phyloP scores from a whole-genome alignment of 2,113 vertebrate genomes.

The Charina bottae region DNA sequence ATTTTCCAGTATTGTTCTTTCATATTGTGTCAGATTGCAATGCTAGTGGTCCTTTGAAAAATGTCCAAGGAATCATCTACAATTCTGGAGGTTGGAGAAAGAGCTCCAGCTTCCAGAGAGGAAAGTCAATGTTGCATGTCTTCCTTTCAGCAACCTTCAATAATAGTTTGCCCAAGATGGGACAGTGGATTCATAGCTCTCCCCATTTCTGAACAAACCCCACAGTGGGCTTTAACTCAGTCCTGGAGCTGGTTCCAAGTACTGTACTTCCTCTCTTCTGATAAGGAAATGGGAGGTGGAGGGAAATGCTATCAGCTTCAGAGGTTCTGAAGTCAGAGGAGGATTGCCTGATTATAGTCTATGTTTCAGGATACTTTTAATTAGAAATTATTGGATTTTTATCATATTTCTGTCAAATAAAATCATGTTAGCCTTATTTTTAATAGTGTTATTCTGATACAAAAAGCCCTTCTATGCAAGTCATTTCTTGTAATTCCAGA shows the following conservation, averaged over 20 bases:
- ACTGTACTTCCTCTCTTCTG: background rate
- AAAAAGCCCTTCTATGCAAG: background rate
- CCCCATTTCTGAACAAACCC: background rate
- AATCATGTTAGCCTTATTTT: background rate
- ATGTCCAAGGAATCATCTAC: background rate
- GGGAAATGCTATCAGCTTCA: background rate
- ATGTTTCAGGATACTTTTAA: background rate
- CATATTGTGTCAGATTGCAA: background rate
- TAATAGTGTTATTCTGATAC: background rate
- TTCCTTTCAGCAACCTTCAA: background rate
- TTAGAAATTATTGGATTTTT: background rate
- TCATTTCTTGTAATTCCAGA: background rate
- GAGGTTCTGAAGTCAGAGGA: background rate
- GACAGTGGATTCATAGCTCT: background rate
- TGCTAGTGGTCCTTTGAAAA: background rate
- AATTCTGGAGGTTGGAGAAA: background rate
- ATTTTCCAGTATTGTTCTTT: background rate
- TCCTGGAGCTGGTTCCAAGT: background rate
- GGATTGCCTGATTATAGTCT: background rate
- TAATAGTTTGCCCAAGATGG: background rate
- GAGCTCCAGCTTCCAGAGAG: background rate
- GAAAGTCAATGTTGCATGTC: background rate
- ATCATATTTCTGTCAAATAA: background rate
- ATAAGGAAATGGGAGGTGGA: background rate
- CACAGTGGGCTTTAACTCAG: background rate